Percentiles rank a stretch among this genome's conserved stretches.
Evolutionary conservation across 2,888 invertebrate species (phyloP).

Genomic region (Macrosiphum euphorbiae): DNA sequence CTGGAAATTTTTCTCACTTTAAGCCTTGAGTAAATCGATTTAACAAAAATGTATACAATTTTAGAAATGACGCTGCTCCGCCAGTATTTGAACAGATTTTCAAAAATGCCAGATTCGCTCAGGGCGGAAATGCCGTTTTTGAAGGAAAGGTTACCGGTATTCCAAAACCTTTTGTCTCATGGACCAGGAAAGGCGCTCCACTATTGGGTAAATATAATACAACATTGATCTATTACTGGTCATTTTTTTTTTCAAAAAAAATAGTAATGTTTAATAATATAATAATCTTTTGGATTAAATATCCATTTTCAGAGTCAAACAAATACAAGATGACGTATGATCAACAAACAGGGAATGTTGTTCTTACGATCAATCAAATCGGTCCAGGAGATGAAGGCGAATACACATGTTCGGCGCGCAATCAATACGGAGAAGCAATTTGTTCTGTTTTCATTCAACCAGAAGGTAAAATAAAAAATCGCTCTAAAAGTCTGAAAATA

Average conservation of each 20-base stretch:
- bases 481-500: neutral
- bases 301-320: conserved; percentile 74
- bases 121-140: conserved; percentile 93
- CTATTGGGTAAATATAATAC: conserved; percentile 73
- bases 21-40: neutral
- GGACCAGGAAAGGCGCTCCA: conserved; percentile 89
- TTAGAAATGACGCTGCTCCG: conserved; percentile 85
- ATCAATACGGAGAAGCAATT: conserved; percentile 96
- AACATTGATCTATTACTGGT: neutral
- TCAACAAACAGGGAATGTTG: conserved; percentile 89
- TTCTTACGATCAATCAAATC: conserved; percentile 92
- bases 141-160: conserved; percentile 92
- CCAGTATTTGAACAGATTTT: conserved; percentile 97
- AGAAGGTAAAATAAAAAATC: conserved; percentile 75
- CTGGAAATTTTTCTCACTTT: no score
- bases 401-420: conserved; percentile 94
- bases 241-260: no score
- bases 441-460: conserved; percentile 96
- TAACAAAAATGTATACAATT: conserved; percentile 10
- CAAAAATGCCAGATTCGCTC: conserved; percentile 93
- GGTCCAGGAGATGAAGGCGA: conserved; percentile 97
- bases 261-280: neutral
- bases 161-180: conserved; percentile 91
- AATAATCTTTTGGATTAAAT: neutral
- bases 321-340: conserved; percentile 94